phyloP scores from a whole-genome alignment of 1,140 invertebrate species.

The Monochamus saltuarius region DNA sequence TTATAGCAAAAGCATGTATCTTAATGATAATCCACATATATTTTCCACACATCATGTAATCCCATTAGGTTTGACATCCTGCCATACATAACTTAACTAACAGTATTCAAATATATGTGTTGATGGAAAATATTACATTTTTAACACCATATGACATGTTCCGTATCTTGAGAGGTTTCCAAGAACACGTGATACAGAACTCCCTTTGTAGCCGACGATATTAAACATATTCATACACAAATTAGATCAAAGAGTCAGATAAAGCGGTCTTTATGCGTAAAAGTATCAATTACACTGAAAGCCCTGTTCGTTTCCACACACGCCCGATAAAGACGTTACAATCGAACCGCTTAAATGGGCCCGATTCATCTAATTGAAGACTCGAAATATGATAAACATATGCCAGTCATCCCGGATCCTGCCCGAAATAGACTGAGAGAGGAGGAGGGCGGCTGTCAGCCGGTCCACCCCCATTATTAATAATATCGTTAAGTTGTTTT shows the following conservation, averaged over 20 bases:
- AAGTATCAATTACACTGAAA: conserved; percentile 10
- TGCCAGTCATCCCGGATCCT: conserved; percentile 8
- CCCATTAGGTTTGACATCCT: no score
- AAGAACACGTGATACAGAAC: not conserved
- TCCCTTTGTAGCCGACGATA: not conserved
- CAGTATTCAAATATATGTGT: no score
- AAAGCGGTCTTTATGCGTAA: not conserved
- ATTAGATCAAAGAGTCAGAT: conserved; percentile 5
- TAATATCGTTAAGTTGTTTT: conserved; percentile 9
- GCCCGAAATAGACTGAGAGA: not conserved
- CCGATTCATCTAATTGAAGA: conserved; percentile 15
- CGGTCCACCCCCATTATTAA: conserved; percentile 13
- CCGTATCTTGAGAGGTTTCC: no score
- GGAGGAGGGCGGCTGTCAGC: conserved; percentile 4
- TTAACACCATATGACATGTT: no score
- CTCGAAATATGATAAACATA: conserved; percentile 16
- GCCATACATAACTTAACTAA: no score
- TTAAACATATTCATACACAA: conserved; percentile 2
- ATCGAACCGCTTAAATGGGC: not conserved
- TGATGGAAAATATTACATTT: no score
- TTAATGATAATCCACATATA: no score
- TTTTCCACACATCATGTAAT: no score
- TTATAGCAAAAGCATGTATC: no score
- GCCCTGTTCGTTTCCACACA: not conserved
- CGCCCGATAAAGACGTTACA: not conserved